Conservation (phyloP, 2,888 invertebrate genomes). For the Linnaemya tessellans region DNA sequence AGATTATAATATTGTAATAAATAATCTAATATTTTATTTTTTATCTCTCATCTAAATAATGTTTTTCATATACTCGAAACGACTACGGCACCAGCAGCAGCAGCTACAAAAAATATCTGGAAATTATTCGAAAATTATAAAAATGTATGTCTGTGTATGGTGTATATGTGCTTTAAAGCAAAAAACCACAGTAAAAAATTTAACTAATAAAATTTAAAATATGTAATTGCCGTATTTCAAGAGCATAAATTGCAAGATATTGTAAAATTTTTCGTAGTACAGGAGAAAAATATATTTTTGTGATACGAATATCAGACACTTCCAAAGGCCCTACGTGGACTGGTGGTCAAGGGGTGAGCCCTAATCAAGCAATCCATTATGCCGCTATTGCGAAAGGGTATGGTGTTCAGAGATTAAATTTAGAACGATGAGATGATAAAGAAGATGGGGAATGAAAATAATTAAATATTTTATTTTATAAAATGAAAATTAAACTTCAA, state of each 20-base stretch:
- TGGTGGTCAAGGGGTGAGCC: no score
- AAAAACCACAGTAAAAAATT: not conserved
- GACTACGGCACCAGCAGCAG: slow-evolving; percentile 24
- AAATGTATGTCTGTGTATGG: not conserved
- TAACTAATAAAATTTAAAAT: not conserved
- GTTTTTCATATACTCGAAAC: slow-evolving; percentile 39
- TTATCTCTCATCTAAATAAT: slow-evolving; percentile 66
- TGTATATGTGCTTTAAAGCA: not conserved
- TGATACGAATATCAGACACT: no score
- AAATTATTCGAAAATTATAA: slow-evolving; percentile 10
- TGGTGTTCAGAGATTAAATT: no score
- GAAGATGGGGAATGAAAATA: no score
- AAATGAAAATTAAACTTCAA: no score
- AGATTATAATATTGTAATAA: slow-evolving; percentile 71
- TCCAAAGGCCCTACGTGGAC: no score
- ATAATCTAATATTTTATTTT: slow-evolving; percentile 66
- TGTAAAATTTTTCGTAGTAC: not conserved
- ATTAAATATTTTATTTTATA: no score
- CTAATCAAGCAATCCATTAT: no score
- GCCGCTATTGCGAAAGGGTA: no score
- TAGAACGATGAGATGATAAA: no score
- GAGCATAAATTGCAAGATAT: not conserved
- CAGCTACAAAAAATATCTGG: not conserved
- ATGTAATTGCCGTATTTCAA: not conserved
- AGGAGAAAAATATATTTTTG: no score